Evolutionary conservation across 2,888 invertebrate species (phyloP), one percentile per base, ranked within the genome.

Genomic region (Tiphia femorata): DNA sequence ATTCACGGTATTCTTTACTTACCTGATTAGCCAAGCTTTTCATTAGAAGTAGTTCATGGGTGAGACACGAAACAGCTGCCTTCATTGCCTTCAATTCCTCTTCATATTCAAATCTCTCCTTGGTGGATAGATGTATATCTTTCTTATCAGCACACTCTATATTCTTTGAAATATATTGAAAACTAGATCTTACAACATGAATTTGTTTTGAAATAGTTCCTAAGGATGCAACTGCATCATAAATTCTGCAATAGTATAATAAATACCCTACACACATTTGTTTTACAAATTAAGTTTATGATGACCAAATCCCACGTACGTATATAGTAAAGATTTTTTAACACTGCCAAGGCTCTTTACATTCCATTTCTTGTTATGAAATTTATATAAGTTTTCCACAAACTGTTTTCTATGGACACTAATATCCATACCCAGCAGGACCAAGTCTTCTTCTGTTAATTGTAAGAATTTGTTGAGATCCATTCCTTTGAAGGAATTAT

Each of bases 361-460:
- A 70, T 85, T 86, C 87, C 88, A 91, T 1, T 85, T 84, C 64
- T 85, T 85, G 55, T 80, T 84, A 70, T 91, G 90, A 74, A 90
- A 90, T 62, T 84, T 86, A 46, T 86, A 83, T 41, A 91, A 72
- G 0, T 88, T 88, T 27, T 80, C 73, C 48, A 85, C 76, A 58
- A 91, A 84, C 72, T 88, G 84, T 59, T 86, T 85, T 59, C 88
- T 84, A 71, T 90, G 89, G 64, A 86, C 88, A 1, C 88, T 87
- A 81, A 90, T 84, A 2, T 85, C 82, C 14, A 91, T 84, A 27
- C 89, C 90, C 29, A 90, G 67, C 47, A 83, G 75, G 38, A 84
- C 75, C 77, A 92, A 84, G 70, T 88, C 87, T 0, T 85, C 77
- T 41, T 90, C 88, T 64, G 87, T 86, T 33, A 89, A 70, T 29